Evolutionary conservation across 1,140 invertebrate species (phyloP).

Genomic region (Zaprionus ornatus): DNA sequence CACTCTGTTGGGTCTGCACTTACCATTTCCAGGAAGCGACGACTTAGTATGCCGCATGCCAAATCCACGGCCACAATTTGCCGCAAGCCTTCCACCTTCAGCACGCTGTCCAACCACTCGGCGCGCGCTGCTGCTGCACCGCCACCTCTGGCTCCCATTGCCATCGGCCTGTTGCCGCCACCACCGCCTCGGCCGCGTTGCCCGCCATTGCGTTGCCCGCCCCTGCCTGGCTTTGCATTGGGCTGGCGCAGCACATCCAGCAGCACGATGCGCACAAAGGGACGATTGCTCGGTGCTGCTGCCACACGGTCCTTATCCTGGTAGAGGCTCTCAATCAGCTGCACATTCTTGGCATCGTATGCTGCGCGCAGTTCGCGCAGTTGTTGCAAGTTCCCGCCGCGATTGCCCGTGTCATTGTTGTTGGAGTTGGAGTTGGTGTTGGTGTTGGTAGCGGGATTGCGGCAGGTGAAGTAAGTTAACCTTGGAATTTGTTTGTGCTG

Average conservation of each 20-base stretch:
- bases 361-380: conserved; percentile 35
- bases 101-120: conserved; percentile 70
- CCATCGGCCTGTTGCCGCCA: conserved; percentile 12
- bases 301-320: conserved; percentile 1
- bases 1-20: conserved; percentile 36
- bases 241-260: conserved; percentile 64
- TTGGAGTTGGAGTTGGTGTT: background rate
- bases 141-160: background rate
- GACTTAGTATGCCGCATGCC: conserved; percentile 72
- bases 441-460: conserved; percentile 28
- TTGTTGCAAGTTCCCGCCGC: conserved; percentile 24
- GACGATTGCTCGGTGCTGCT: conserved; percentile 4
- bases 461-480: conserved; percentile 78
- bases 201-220: conserved; percentile 4
- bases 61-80: conserved; percentile 79
- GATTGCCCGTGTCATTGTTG: conserved; percentile 26
- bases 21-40: conserved; percentile 75
- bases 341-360: conserved; percentile 63
- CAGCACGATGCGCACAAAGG: conserved; percentile 71
- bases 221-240: conserved; percentile 2
- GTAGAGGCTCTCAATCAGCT: conserved; percentile 68
- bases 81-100: conserved; percentile 62
- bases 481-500: conserved; percentile 75
- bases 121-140: conserved; percentile 24
- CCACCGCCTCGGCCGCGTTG: conserved; percentile 10